A percentile compares a stretch with the other conserved stretches of the same genome.
Conservation (phyloP, 2,888 invertebrate genomes). For the Acrobasis consociella region DNA sequence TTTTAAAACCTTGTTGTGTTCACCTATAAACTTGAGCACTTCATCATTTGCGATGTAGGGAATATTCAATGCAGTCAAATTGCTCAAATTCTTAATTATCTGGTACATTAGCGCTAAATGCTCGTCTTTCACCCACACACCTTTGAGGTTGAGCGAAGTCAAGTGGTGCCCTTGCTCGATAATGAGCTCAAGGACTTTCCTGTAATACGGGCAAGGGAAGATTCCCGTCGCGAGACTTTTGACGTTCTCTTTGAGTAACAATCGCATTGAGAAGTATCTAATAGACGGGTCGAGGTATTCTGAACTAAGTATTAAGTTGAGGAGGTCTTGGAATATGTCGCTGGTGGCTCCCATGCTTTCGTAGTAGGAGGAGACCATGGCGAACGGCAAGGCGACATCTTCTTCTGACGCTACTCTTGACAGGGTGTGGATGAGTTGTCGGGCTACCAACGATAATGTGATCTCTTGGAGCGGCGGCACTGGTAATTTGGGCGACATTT, state of each 20-base stretch:
- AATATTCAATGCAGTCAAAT: slow-evolving; percentile 84
- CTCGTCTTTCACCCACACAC: slow-evolving; percentile 88
- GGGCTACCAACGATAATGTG: slow-evolving; percentile 83
- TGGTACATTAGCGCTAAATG: slow-evolving; percentile 84
- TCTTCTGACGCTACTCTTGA: slow-evolving; percentile 84
- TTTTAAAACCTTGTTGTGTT: slow-evolving; percentile 80
- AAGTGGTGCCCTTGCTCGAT: slow-evolving; percentile 84
- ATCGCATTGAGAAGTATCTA: slow-evolving; percentile 85
- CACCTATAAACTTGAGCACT: slow-evolving; percentile 83
- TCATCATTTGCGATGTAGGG: slow-evolving; percentile 88
- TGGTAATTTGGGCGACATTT: slow-evolving; percentile 85
- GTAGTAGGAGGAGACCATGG: slow-evolving; percentile 83
- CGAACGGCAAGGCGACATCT: slow-evolving; percentile 82
- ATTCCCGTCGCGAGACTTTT: slow-evolving; percentile 86
- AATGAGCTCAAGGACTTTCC: slow-evolving; percentile 86
- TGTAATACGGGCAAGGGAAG: slow-evolving; percentile 88
- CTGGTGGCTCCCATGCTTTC: slow-evolving; percentile 84
- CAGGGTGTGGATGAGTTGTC: slow-evolving; percentile 84
- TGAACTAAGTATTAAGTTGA: slow-evolving; percentile 85
- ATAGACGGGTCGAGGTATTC: slow-evolving; percentile 86
- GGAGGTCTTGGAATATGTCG: slow-evolving; percentile 86
- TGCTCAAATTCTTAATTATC: slow-evolving; percentile 82
- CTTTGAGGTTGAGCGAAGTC: slow-evolving; percentile 86
- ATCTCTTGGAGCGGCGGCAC: slow-evolving; percentile 84
- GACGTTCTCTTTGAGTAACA: slow-evolving; percentile 85